Conservation (phyloP, 64 coral and sea anemone genomes). For the Actinia tenebrosa region DNA sequence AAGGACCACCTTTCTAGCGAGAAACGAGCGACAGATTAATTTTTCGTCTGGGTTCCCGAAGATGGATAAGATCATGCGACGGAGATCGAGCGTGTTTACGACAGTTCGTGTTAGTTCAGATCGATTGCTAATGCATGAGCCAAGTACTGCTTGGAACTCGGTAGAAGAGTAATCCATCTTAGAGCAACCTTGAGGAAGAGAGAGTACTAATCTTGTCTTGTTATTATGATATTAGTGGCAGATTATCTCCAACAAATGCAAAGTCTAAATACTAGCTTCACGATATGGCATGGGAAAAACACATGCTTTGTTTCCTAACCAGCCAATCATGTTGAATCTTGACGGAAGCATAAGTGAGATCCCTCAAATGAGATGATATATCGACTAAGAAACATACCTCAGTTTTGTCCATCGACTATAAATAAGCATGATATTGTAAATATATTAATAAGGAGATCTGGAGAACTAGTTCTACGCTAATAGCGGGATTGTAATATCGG, state of each 20-base stretch:
- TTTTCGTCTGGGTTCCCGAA: too few relatives aligned
- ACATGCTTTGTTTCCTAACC: background rate
- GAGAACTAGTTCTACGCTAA: background rate
- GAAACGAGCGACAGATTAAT: too few relatives aligned
- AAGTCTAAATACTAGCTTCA: background rate
- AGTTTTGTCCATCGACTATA: slow-evolving; percentile 8
- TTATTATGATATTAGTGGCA: background rate
- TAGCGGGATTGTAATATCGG: background rate
- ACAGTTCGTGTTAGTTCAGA: background rate
- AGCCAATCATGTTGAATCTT: background rate
- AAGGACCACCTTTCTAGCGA: background rate
- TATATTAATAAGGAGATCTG: background rate
- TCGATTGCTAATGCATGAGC: background rate
- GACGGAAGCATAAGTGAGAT: background rate
- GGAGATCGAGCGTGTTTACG: background rate
- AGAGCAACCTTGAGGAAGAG: slow-evolving; percentile 3
- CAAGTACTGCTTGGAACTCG: background rate
- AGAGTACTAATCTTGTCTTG: background rate
- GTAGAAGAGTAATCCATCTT: background rate
- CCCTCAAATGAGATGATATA: background rate
- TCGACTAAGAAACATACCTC: background rate
- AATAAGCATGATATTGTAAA: background rate
- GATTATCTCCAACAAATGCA: background rate
- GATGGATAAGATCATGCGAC: background rate
- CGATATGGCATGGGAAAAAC: background rate